Evolutionary conservation across 2,888 invertebrate species (phyloP), one percentile per base, ranked within the genome.

Genomic region (Macaria liturata): DNA sequence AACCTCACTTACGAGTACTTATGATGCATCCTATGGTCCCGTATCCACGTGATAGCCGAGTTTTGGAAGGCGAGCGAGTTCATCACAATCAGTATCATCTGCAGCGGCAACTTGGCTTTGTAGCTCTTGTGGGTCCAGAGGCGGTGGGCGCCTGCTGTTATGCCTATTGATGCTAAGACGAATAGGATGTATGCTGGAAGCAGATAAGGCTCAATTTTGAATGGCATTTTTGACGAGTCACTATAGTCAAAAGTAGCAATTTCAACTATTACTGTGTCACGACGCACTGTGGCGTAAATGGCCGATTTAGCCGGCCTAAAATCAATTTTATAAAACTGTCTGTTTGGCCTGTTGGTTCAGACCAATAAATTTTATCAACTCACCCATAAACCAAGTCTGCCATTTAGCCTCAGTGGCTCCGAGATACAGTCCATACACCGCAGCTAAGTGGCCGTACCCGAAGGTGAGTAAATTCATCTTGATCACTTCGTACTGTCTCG

Each of bases 1-100:
- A 49, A 74, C 50, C 4, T 4, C 7, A 49, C 61, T 49, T 43
- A 64, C 66, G 64, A 62, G 47, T 67, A 68, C 43, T 65, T 69
- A 40, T 70, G 72, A 30, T 70, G 70, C 4, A 67, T 56, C 1
- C 72, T 51, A 9, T 70, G 72, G 20, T 69, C 68, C 9, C 67
- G 48, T 20, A 70, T 54, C 69, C 69, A 70, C 4, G 50, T 57
- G 32, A 67, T 83, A 2, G 84, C 92, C 0, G 93, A 83, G 70
- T 93, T 92, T 88, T 93, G 76, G 57, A 70, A 73, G 4, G 72
- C 73, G 40, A 76, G 46, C 0, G 70, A 64, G 54, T 75, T 72
- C 54, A 74, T 61, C 0, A 75, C 49, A 56, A 75, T 59, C 3
- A 78, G 67, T 0, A 78, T 40, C 0, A 74, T 64, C 39, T 72